Percentiles rank a stretch among this genome's conserved stretches.
Evolutionary conservation across 2,797 vertebrate species (phyloP).

Genomic region (Anguilla anguilla): DNA sequence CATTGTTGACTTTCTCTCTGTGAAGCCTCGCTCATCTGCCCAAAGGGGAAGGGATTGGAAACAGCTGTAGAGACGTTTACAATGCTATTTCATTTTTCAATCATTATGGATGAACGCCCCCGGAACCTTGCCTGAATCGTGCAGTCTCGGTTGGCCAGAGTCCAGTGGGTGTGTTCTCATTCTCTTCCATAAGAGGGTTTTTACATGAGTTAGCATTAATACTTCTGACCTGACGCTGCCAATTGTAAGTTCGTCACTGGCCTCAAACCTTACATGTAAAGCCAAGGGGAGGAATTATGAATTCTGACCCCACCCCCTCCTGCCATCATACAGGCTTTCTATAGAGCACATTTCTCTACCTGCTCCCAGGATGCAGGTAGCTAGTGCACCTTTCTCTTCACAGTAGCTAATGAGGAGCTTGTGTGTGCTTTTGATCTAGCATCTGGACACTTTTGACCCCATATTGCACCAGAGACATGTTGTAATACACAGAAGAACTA

Average conservation of each 20-base stretch:
- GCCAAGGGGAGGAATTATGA: neutral
- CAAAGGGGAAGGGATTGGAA: conserved; percentile 4
- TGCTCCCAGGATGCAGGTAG: neutral
- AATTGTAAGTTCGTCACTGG: neutral
- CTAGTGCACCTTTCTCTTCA: neutral
- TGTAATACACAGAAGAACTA: neutral
- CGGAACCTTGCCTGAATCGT: neutral
- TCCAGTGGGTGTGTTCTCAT: neutral
- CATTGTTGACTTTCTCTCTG: conserved; percentile 5
- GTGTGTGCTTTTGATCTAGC: neutral
- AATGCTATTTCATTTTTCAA: conserved; percentile 15
- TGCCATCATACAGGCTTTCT: neutral
- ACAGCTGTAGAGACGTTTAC: conserved; percentile 15
- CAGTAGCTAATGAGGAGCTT: neutral
- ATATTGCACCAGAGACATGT: neutral
- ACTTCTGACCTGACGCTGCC: neutral
- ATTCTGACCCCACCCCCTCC: neutral
- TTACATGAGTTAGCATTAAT: neutral
- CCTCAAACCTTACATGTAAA: neutral
- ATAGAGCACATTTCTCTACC: neutral
- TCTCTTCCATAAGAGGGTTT: neutral
- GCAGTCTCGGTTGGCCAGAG: neutral
- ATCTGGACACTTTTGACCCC: neutral
- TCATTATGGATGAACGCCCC: conserved; percentile 17
- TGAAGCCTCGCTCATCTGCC: neutral